Evolutionary conservation across 2,888 invertebrate species (phyloP).

Genomic region (Nebria salina): DNA sequence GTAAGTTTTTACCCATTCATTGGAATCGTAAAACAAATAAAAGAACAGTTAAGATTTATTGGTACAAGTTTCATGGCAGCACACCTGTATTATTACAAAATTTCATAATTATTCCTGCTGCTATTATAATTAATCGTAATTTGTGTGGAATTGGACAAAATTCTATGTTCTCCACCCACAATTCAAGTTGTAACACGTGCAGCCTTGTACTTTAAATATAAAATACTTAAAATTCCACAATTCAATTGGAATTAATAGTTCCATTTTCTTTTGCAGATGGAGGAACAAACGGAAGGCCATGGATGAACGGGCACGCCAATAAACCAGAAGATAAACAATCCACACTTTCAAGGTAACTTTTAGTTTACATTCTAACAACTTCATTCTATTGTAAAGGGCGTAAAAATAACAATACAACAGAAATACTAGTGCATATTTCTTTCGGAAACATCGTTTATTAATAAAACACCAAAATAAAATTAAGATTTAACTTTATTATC

Average conservation of each 20-base stretch:
- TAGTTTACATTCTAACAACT: not conserved
- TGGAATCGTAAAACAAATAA: not conserved
- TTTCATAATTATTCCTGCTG: not conserved
- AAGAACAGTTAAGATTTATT: not conserved
- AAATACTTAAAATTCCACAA: not conserved
- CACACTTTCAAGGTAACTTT: conserved; percentile 63
- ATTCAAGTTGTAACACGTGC: not conserved
- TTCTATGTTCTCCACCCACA: not conserved
- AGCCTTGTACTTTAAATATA: not conserved
- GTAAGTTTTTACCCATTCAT: not conserved
- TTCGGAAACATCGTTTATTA: too few relatives aligned
- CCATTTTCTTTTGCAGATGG: conserved; percentile 56
- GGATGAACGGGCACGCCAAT: conserved; percentile 63
- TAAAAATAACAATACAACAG: too few relatives aligned
- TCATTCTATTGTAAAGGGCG: not conserved
- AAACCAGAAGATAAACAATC: conserved; percentile 68
- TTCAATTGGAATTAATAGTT: not conserved
- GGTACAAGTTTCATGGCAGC: not conserved
- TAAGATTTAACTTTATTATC: too few relatives aligned
- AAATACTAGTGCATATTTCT: too few relatives aligned
- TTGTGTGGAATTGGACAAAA: not conserved
- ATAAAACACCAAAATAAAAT: too few relatives aligned
- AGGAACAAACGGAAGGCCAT: conserved; percentile 60
- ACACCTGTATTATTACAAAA: not conserved
- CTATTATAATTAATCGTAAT: not conserved